phyloP scores from a whole-genome alignment of 2,888 invertebrate species.

The Leucoptera coffeella region DNA sequence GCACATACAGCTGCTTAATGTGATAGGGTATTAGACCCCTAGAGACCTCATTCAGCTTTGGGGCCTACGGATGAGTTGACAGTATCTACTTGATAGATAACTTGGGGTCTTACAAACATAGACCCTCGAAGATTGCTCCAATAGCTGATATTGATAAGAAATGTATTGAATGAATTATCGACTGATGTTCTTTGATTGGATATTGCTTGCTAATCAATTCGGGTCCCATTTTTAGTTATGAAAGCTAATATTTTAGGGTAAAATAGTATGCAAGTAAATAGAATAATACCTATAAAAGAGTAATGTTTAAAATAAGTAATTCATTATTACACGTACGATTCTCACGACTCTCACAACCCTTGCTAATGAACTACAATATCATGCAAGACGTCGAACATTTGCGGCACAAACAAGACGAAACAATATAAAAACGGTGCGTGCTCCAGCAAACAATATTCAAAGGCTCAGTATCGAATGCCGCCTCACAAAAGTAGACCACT shows the following conservation, averaged over 20 bases:
- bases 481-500: conserved; percentile 20
- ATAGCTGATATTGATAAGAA: conserved; percentile 44
- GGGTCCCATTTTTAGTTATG: too few relatives aligned
- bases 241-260: too few relatives aligned
- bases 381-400: conserved; percentile 14
- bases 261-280: too few relatives aligned
- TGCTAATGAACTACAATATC: conserved; percentile 18
- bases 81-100: conserved; percentile 39
- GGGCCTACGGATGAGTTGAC: conserved; percentile 30
- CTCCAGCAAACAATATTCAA: not conserved
- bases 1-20: too few relatives aligned
- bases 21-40: too few relatives aligned
- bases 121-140: conserved; percentile 17
- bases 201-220: too few relatives aligned
- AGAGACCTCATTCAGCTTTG: conserved; percentile 14
- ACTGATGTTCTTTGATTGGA: too few relatives aligned
- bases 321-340: conserved; percentile 10
- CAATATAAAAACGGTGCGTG: not conserved
- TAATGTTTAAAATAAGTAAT: not conserved
- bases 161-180: conserved; percentile 35
- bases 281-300: too few relatives aligned
- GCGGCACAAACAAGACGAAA: not conserved
- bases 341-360: conserved; percentile 37
- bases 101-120: conserved; percentile 14
- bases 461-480: conserved; percentile 33